Conservation (phyloP, 2,888 invertebrate species). For the Lumbricus terrestris region DNA sequence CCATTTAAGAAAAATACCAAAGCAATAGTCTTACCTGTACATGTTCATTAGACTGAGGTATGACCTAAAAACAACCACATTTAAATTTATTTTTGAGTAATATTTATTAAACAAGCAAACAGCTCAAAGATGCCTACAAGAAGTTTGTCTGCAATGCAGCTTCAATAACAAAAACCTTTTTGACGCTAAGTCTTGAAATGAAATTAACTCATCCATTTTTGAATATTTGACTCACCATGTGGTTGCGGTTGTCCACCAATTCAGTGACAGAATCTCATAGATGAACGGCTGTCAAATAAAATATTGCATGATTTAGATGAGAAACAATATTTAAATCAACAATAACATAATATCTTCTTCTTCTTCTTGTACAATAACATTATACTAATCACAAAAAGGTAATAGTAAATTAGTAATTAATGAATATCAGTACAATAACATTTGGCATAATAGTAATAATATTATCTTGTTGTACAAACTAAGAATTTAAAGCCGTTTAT, state of each 20-base stretch:
- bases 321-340: no score
- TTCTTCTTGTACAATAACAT: no score
- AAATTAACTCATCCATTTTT: neutral
- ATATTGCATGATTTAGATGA: no score
- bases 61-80: neutral
- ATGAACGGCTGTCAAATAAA: neutral
- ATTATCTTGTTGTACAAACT: no score
- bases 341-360: no score
- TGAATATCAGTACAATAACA: no score
- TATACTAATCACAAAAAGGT: no score
- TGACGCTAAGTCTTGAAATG: neutral
- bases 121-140: neutral
- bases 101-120: neutral
- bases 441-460: no score
- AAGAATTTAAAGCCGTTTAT: no score
- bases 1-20: neutral
- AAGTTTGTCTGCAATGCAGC: neutral
- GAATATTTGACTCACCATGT: neutral
- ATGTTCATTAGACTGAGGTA: neutral
- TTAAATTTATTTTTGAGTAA: neutral
- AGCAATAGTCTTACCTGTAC: neutral
- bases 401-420: no score
- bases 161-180: neutral
- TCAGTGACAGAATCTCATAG: slow-evolving; percentile 5
- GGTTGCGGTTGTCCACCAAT: slow-evolving; percentile 11